Evolutionary conservation across 2,888 invertebrate species (phyloP).

Genomic region (Drosophila heteroneura): DNA sequence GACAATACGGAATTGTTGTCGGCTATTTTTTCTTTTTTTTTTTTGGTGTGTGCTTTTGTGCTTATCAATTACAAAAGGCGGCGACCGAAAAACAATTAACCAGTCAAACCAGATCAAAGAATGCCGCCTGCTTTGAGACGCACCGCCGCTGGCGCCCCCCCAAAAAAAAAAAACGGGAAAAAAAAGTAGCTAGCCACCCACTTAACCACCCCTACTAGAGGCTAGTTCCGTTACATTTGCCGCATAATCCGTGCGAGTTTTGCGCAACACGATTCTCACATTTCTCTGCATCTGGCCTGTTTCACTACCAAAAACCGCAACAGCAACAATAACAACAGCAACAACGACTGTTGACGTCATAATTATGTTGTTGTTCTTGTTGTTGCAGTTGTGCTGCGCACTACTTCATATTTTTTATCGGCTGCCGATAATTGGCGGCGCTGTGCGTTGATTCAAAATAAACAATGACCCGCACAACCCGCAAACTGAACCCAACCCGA

Average conservation of each 20-base stretch:
- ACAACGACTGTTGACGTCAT: constrained; percentile 62
- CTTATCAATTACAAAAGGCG: constrained; percentile 77
- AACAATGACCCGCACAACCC: constrained; percentile 63
- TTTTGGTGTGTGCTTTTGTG: constrained; percentile 9
- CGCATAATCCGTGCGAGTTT: constrained; percentile 41
- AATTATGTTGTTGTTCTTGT: constrained; percentile 41
- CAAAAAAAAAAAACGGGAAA: neutral
- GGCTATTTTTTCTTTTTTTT: neutral
- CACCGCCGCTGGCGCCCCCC: constrained; percentile 72
- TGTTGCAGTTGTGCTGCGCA: constrained; percentile 20
- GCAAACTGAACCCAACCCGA: constrained; percentile 9
- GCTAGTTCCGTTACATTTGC: constrained; percentile 43
- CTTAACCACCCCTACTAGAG: neutral
- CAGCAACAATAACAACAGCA: neutral
- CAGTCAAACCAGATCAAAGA: constrained; percentile 69
- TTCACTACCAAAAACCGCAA: constrained; percentile 28
- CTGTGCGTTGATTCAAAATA: constrained; percentile 67
- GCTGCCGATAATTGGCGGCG: constrained; percentile 70
- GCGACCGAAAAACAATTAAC: constrained; percentile 69
- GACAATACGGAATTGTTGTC: constrained; percentile 49
- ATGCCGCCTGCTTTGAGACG: constrained; percentile 56
- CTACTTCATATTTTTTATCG: constrained; percentile 65
- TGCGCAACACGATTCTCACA: constrained; percentile 28
- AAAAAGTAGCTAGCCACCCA: neutral
- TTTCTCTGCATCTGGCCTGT: constrained; percentile 62